Evolutionary conservation across 2,888 invertebrate species (phyloP).

Genomic region (Conops quadrifasciatus): DNA sequence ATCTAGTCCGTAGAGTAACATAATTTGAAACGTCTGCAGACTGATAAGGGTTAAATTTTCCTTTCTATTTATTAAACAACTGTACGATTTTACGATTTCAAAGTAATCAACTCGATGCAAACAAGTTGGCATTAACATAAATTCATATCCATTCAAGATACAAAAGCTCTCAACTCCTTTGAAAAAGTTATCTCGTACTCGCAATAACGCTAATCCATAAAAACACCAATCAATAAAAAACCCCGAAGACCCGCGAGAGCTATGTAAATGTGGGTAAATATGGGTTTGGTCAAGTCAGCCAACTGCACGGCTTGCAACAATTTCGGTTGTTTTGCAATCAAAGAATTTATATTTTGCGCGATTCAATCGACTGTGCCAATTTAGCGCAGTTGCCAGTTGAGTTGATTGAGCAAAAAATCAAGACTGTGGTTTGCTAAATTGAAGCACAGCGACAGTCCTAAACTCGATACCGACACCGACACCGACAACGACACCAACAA

Average conservation of each 20-base stretch:
- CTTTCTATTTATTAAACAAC: too few relatives aligned
- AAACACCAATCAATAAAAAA: not conserved
- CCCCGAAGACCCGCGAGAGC: not conserved
- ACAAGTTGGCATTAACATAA: too few relatives aligned
- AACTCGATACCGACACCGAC: not conserved
- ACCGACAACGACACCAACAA: not conserved
- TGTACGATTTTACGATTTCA: too few relatives aligned
- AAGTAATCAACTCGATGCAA: too few relatives aligned
- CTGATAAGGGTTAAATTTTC: too few relatives aligned
- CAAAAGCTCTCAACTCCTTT: not conserved
- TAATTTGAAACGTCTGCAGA: too few relatives aligned
- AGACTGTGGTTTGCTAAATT: conserved; percentile 20
- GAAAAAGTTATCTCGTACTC: too few relatives aligned
- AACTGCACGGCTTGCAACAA: conserved; percentile 30
- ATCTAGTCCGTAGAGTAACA: too few relatives aligned
- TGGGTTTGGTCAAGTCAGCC: conserved; percentile 32
- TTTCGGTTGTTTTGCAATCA: conserved; percentile 30
- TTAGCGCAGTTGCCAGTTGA: not conserved
- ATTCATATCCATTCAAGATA: not conserved
- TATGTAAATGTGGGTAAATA: conserved; percentile 29
- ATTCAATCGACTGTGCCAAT: conserved; percentile 9
- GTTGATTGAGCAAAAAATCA: not conserved
- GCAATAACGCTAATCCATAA: too few relatives aligned
- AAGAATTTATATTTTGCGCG: conserved; percentile 17
- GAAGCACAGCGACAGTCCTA: not conserved